Evolutionary conservation across 2,797 vertebrate species (phyloP).

Genomic region (Pipistrellus kuhlii): DNA sequence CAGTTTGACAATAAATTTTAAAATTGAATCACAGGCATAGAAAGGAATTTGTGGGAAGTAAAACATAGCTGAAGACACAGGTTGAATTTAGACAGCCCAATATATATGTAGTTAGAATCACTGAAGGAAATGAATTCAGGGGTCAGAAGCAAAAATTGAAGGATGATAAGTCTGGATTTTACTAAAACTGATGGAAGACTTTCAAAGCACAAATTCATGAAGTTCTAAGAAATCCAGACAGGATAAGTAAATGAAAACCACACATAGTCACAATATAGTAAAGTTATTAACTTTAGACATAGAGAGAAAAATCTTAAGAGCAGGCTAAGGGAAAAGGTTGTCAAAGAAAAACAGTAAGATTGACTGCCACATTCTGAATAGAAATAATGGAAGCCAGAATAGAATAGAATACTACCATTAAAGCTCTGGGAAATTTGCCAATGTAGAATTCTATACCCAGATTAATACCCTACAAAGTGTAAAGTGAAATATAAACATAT

Average conservation of each 20-base stretch:
- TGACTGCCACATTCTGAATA: neutral
- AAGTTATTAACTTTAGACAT: neutral
- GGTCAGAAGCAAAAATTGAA: neutral
- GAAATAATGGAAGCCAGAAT: neutral
- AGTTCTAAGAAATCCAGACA: neutral
- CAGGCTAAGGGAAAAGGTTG: neutral
- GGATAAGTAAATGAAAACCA: neutral
- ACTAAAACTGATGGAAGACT: neutral
- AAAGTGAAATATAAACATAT: conserved; percentile 6
- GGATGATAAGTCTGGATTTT: neutral
- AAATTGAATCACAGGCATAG: neutral
- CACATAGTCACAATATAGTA: neutral
- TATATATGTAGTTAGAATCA: neutral
- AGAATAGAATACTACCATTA: neutral
- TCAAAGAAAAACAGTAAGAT: neutral
- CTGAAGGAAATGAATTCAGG: neutral
- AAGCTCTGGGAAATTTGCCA: neutral
- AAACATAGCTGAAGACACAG: neutral
- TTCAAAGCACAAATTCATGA: neutral
- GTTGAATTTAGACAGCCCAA: neutral
- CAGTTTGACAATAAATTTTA: neutral
- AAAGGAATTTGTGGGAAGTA: neutral
- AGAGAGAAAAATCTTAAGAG: conserved; percentile 30
- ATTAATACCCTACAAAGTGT: neutral
- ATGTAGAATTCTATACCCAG: neutral